These are phyloP conservation scores for Trissolcus basalis DNA, from an alignment of 1,140 invertebrate genomes.

Conservation along the genomic window DNA sequence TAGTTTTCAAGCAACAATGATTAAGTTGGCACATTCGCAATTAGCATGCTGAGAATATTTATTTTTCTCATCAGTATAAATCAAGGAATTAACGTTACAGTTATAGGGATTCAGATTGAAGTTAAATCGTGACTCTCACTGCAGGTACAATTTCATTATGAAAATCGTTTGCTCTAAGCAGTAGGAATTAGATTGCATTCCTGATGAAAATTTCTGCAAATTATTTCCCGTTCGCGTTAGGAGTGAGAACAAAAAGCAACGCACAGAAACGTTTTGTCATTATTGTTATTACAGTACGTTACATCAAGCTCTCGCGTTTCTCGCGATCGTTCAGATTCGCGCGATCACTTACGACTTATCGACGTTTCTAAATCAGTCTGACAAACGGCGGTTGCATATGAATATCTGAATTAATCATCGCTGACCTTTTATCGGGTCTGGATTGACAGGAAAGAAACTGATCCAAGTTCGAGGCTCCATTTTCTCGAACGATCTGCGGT, in stretches of 20 bases:
- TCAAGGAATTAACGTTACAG: background rate
- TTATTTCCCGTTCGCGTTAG: too few species aligned
- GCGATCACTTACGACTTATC: background rate
- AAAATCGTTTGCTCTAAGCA: too few species aligned
- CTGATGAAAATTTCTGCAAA: too few species aligned
- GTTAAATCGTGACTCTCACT: too few species aligned
- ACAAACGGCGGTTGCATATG: background rate
- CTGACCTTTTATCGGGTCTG: background rate
- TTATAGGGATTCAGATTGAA: background rate
- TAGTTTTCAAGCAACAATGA: conserved; percentile 1
- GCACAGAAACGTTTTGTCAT: too few species aligned
- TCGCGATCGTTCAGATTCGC: too few species aligned
- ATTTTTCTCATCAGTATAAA: background rate
- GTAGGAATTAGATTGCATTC: too few species aligned
- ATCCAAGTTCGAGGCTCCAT: background rate
- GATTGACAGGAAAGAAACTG: conserved; percentile 6
- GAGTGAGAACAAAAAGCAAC: too few species aligned
- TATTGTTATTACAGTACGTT: too few species aligned
- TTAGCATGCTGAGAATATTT: background rate
- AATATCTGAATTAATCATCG: conserved; percentile 8
- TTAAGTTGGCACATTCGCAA: background rate
- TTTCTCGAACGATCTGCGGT: too few species aligned
- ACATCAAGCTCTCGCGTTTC: too few species aligned
- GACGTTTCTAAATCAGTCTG: background rate
- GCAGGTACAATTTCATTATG: too few species aligned